A percentile compares a stretch with the other conserved stretches of the same genome.
These are phyloP conservation scores for Heloderma charlesbogerti DNA, from an alignment of 2,113 vertebrate species.

Conservation along the genomic window DNA sequence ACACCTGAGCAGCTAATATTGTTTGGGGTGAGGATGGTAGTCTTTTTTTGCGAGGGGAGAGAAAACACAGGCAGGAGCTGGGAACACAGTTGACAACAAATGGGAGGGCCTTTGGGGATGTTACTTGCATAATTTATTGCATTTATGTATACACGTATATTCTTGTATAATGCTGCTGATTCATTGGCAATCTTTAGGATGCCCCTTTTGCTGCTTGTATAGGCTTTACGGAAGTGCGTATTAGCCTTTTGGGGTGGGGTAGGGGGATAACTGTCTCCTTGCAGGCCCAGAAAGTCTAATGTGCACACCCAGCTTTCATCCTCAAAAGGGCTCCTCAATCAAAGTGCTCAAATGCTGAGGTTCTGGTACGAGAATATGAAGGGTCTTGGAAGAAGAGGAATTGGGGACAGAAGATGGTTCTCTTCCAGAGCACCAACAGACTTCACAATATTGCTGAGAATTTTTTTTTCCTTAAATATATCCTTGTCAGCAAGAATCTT, in stretches of 20 bases:
- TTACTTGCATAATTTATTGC: slow-evolving; percentile 28
- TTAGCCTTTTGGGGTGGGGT: neutral
- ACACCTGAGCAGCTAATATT: fast-evolving
- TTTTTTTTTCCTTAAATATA: too few relatives aligned
- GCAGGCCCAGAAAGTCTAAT: neutral
- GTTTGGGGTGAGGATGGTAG: fast-evolving
- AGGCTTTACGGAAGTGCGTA: neutral
- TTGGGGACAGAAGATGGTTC: neutral
- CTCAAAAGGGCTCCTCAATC: neutral
- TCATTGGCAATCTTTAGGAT: slow-evolving; percentile 51
- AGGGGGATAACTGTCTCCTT: neutral
- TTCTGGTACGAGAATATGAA: neutral
- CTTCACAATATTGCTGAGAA: neutral
- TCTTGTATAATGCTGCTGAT: slow-evolving; percentile 59
- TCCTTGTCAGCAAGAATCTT: neutral
- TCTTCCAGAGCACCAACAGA: neutral
- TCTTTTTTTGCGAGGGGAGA: neutral
- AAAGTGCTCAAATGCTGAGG: neutral
- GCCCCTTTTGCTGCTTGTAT: slow-evolving; percentile 40
- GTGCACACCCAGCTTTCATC: too few relatives aligned
- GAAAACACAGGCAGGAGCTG: neutral
- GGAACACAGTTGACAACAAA: neutral
- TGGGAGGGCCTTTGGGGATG: neutral
- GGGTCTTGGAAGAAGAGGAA: too few relatives aligned
- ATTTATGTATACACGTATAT: slow-evolving; percentile 29